These are phyloP conservation scores for Chalcis sispes DNA, from an alignment of 2,888 invertebrate genomes.

Conservation along the genomic window DNA sequence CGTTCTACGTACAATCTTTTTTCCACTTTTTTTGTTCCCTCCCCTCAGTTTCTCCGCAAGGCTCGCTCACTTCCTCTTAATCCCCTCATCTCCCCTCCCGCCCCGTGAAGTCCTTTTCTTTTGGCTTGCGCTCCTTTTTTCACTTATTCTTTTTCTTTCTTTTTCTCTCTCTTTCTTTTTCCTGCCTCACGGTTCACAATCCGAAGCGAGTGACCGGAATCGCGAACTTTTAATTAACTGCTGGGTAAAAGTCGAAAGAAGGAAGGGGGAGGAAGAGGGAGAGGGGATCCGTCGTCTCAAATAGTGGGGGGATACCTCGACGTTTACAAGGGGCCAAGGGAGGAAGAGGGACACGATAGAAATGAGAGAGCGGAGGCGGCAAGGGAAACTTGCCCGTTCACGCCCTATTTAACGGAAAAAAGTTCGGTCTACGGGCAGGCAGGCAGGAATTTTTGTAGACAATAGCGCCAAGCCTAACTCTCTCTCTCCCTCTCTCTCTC, in stretches of 20 bases:
- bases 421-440: slow-evolving; percentile 45
- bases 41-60: background rate
- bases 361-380: background rate
- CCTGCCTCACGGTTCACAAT: slow-evolving; percentile 48
- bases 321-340: background rate
- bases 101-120: background rate
- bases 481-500: slow-evolving; percentile 14
- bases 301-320: background rate
- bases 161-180: slow-evolving; percentile 51
- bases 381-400: slow-evolving; percentile 50
- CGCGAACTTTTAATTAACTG: slow-evolving; percentile 66
- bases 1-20: slow-evolving; percentile 22
- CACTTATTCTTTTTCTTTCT: slow-evolving; percentile 46
- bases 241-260: slow-evolving; percentile 14
- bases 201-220: slow-evolving; percentile 60
- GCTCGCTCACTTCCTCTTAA: background rate
- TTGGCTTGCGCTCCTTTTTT: no score
- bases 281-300: background rate
- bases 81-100: background rate
- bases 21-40: background rate
- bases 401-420: slow-evolving; percentile 57
- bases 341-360: background rate
- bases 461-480: slow-evolving; percentile 33
- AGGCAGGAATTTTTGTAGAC: slow-evolving; percentile 54
- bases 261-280: background rate